phyloP scores from a whole-genome alignment of 2,888 invertebrate genomes.

The Brenthis daphne region DNA sequence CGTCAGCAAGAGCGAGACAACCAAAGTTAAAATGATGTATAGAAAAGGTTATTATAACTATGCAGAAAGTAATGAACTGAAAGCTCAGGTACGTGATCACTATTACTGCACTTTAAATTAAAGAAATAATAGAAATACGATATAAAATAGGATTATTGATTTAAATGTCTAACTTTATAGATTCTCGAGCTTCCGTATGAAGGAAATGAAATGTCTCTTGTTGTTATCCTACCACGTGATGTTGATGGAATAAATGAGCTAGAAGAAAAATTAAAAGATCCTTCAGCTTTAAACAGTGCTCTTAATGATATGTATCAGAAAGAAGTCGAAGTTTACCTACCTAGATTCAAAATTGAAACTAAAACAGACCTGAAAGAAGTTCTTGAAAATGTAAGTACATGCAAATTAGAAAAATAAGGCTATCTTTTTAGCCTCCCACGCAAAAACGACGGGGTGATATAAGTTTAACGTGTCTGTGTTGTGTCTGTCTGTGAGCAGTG shows the following conservation, averaged over 20 bases:
- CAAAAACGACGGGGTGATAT: no score
- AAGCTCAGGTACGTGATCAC: constrained; percentile 59
- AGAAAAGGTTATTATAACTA: constrained; percentile 69
- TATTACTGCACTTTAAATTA: neutral
- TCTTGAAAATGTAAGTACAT: constrained; percentile 81
- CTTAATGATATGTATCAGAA: constrained; percentile 55
- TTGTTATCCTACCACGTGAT: constrained; percentile 87
- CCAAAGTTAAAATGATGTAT: constrained; percentile 87
- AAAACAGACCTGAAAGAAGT: constrained; percentile 83
- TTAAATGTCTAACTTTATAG: constrained; percentile 51
- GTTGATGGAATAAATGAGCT: constrained; percentile 84
- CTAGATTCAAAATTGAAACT: constrained; percentile 90
- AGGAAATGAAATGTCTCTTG: constrained; percentile 85
- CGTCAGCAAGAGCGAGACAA: constrained; percentile 72
- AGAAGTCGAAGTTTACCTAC: constrained; percentile 85
- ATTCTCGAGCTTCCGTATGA: constrained; percentile 88
- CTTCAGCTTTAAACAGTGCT: constrained; percentile 68
- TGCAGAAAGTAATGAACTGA: constrained; percentile 56
- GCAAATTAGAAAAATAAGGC: neutral
- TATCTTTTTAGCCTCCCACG: no score
- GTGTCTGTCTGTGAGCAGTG: no score
- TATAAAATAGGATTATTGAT: neutral
- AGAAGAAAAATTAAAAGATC: constrained; percentile 81
- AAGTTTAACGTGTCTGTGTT: no score
- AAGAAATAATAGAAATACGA: neutral